Evolutionary conservation across 2,797 vertebrate genomes (phyloP).

Genomic region (Microctenopoma steveboyesi): DNA sequence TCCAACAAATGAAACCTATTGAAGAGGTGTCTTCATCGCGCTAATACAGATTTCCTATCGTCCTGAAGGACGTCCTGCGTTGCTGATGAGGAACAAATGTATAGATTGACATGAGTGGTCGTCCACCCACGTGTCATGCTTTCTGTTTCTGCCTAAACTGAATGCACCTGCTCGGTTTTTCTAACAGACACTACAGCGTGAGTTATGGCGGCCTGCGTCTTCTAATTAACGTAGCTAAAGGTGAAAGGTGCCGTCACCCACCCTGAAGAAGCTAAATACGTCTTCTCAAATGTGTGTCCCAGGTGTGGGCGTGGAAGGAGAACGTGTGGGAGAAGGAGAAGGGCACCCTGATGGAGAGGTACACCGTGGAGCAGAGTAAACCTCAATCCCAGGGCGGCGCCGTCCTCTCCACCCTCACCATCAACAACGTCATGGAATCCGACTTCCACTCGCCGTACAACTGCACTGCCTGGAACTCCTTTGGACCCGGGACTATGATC

Average conservation of each 20-base stretch:
- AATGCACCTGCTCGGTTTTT: constrained; percentile 4
- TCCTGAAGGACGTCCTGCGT: constrained; percentile 16
- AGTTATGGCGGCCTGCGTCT: neutral
- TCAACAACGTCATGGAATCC: constrained; percentile 94
- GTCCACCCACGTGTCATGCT: neutral
- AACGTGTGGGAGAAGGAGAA: constrained; percentile 94
- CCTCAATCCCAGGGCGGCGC: constrained; percentile 86
- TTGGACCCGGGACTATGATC: constrained; percentile 93
- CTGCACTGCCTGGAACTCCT: constrained; percentile 97
- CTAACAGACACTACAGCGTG: neutral
- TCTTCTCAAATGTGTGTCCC: constrained; percentile 10
- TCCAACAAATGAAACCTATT: constrained; percentile 44
- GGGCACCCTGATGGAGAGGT: constrained; percentile 88
- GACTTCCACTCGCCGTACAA: constrained; percentile 97
- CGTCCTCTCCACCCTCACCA: constrained; percentile 93
- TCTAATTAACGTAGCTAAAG: neutral
- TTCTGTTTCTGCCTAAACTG: neutral
- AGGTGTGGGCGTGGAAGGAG: constrained; percentile 99
- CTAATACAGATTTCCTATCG: constrained; percentile 1
- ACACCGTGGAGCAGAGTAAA: constrained; percentile 92
- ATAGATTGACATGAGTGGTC: constrained; percentile 24
- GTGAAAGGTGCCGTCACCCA: neutral
- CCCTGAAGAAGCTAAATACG: neutral
- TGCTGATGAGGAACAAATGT: constrained; percentile 36
- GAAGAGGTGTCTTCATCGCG: constrained; percentile 11